Evolutionary conservation across 2,888 invertebrate species (phyloP).

Genomic region (Sabellastarte sp.): DNA sequence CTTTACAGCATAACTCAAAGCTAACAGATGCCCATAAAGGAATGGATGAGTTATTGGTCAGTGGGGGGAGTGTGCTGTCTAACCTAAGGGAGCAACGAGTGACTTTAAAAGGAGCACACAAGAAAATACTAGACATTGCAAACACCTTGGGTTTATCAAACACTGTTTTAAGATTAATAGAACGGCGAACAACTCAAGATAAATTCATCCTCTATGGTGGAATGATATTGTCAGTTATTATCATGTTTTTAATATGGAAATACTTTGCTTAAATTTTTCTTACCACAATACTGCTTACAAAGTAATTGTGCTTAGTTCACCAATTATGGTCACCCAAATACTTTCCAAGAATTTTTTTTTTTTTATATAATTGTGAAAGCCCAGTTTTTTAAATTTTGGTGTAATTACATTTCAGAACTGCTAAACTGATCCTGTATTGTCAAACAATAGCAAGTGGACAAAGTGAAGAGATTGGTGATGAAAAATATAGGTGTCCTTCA

Average conservation of each 20-base stretch:
- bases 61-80: slow-evolving; percentile 74
- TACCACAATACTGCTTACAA: too few relatives aligned
- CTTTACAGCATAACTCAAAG: slow-evolving; percentile 77
- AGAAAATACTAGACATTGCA: slow-evolving; percentile 82
- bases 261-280: slow-evolving; percentile 60
- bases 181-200: slow-evolving; percentile 82
- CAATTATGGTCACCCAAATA: too few relatives aligned
- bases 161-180: slow-evolving; percentile 91
- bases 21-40: slow-evolving; percentile 76
- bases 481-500: too few relatives aligned
- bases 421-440: too few relatives aligned
- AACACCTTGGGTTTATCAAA: slow-evolving; percentile 90
- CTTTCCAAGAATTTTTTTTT: too few relatives aligned
- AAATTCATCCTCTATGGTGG: slow-evolving; percentile 85
- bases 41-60: slow-evolving; percentile 80
- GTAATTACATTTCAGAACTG: too few relatives aligned
- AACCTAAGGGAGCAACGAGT: slow-evolving; percentile 80
- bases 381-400: too few relatives aligned
- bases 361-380: too few relatives aligned
- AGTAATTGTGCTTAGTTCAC: too few relatives aligned
- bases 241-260: slow-evolving; percentile 76
- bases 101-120: slow-evolving; percentile 82
- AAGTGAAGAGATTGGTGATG: too few relatives aligned
- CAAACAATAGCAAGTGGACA: too few relatives aligned
- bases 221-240: slow-evolving; percentile 76